Conservation (phyloP, 2,888 invertebrate species). For the Teinopalpus imperialis region DNA sequence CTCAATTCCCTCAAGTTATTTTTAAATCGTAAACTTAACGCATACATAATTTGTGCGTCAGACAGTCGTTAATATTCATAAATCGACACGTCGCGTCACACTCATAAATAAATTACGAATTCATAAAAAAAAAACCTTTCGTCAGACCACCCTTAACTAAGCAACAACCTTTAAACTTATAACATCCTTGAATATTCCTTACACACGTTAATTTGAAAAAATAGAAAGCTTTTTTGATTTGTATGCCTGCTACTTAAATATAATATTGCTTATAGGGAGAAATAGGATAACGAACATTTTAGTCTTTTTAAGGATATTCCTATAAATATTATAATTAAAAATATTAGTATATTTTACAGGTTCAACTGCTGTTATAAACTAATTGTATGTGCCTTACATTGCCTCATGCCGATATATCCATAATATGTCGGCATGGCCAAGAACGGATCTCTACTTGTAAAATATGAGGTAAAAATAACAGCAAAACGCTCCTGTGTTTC, state of each 20-base stretch:
- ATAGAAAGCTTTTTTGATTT: conserved; percentile 3
- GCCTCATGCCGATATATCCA: no score
- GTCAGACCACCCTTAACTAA: conserved; percentile 59
- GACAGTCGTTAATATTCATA: conserved; percentile 60
- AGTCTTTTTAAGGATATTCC: no score
- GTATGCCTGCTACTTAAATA: conserved; percentile 6
- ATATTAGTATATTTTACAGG: no score
- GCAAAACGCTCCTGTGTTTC: no score
- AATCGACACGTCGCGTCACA: conserved; percentile 55
- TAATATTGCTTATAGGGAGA: no score
- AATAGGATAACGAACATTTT: neutral
- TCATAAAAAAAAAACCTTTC: conserved; percentile 46
- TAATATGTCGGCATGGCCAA: no score
- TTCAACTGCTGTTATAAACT: no score
- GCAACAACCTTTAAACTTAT: conserved; percentile 34
- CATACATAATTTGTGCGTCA: conserved; percentile 39
- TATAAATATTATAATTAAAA: no score
- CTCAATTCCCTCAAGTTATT: no score
- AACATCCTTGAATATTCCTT: conserved; percentile 6
- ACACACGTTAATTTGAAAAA: conserved; percentile 7
- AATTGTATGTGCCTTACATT: no score
- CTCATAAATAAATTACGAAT: conserved; percentile 70
- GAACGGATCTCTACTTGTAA: no score
- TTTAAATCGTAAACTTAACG: neutral
- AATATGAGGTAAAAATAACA: no score